These are phyloP conservation scores for Xestia c-nigrum DNA, from an alignment of 2,888 invertebrate genomes.

Conservation along the genomic window DNA sequence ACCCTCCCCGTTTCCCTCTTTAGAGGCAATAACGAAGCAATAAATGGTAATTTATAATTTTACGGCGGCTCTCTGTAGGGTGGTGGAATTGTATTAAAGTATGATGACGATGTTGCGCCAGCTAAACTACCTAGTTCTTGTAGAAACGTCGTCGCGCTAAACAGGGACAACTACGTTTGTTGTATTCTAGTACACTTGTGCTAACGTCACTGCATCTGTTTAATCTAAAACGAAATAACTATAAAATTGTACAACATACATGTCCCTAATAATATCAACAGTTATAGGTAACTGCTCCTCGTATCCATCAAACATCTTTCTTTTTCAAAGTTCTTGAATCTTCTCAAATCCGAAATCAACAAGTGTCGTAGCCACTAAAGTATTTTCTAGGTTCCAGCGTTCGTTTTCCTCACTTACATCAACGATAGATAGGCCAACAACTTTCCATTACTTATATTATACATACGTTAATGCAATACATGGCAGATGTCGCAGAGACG, in stretches of 20 bases:
- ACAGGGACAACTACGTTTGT: constrained; percentile 82
- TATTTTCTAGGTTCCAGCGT: neutral
- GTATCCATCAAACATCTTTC: too few species aligned
- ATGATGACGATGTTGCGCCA: constrained; percentile 81
- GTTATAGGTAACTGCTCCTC: neutral
- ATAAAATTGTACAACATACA: neutral
- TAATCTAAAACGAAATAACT: constrained; percentile 32
- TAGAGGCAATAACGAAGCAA: constrained; percentile 58
- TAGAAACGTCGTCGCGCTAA: constrained; percentile 73
- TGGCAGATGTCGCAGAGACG: constrained; percentile 48
- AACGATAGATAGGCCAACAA: constrained; percentile 39
- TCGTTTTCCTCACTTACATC: constrained; percentile 13
- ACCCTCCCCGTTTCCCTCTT: constrained; percentile 55
- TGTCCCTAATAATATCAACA: neutral
- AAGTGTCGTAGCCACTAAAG: neutral
- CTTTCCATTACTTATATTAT: constrained; percentile 49
- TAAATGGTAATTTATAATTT: constrained; percentile 70
- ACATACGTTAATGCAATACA: constrained; percentile 42
- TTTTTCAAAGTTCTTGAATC: neutral
- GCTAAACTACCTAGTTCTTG: constrained; percentile 77
- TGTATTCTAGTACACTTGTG: constrained; percentile 75
- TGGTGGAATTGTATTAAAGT: constrained; percentile 80
- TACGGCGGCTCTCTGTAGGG: constrained; percentile 70
- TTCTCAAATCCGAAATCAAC: constrained; percentile 8
- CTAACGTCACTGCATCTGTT: constrained; percentile 67